Conservation (phyloP, 1,140 invertebrate species). For the Drosophila watanabei region DNA sequence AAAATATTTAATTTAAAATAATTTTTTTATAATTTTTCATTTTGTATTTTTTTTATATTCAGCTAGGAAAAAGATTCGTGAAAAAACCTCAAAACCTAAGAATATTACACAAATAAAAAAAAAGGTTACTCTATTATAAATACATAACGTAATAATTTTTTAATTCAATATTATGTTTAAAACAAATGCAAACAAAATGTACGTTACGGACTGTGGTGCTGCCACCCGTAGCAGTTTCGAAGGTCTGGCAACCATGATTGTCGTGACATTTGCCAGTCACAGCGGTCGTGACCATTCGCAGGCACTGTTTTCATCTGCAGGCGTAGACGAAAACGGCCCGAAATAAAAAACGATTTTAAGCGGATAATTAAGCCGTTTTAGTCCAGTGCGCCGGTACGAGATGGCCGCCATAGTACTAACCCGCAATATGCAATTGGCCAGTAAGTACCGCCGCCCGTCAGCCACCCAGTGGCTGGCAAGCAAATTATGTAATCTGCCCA, state of each 20-base stretch:
- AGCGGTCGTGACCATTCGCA: background rate
- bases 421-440: constrained; percentile 77
- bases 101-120: background rate
- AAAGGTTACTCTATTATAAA: background rate
- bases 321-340: constrained; percentile 23
- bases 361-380: constrained; percentile 23
- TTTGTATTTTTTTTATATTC: too few relatives aligned
- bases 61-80: background rate
- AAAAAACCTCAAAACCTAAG: background rate
- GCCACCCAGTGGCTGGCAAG: background rate
- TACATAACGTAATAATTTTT: background rate
- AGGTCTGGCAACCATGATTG: constrained; percentile 2
- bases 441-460: constrained; percentile 58
- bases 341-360: constrained; percentile 39
- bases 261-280: too few relatives aligned
- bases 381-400: constrained; percentile 35
- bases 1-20: background rate
- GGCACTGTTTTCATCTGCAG: constrained; percentile 27
- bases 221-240: background rate
- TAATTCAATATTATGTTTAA: background rate
- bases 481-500: constrained; percentile 71
- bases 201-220: background rate
- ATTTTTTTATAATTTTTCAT: too few relatives aligned
- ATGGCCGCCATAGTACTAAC: constrained; percentile 82
- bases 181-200: background rate